A percentile compares a stretch with the other conserved stretches of the same genome.
These are phyloP conservation scores for Nixonia krombeini DNA, from an alignment of 1,140 invertebrate species.

Conservation along the genomic window DNA sequence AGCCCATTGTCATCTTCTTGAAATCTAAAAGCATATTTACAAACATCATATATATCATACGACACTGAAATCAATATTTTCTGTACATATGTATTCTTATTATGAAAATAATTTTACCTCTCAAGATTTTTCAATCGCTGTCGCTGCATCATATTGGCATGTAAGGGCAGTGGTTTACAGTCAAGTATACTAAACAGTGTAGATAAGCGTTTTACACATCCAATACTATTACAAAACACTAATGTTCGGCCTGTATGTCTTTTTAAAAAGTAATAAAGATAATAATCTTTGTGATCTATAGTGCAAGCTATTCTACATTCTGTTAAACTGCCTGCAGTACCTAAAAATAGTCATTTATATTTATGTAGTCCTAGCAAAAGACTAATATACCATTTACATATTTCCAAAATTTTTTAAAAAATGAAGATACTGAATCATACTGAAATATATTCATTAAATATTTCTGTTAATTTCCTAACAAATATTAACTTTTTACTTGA, in stretches of 20 bases:
- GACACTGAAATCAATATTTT: too few species aligned
- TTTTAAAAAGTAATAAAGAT: conserved; percentile 93
- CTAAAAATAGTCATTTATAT: conserved; percentile 64
- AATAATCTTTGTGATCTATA: conserved; percentile 90
- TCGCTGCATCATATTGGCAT: conserved; percentile 96
- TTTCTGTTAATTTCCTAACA: conserved; percentile 49
- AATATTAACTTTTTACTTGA: conserved; percentile 5
- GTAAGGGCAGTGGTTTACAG: conserved; percentile 86
- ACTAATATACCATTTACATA: conserved; percentile 48
- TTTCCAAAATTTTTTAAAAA: too few species aligned
- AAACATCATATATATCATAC: too few species aligned
- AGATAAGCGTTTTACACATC: conserved; percentile 88
- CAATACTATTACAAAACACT: conserved; percentile 98
- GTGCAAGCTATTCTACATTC: conserved; percentile 86
- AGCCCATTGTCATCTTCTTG: conserved; percentile 81
- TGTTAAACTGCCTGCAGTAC: conserved; percentile 85
- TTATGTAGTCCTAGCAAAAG: conserved; percentile 41
- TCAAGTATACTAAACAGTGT: conserved; percentile 86
- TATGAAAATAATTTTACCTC: conserved; percentile 65
- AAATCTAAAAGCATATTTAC: conserved; percentile 76
- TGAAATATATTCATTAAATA: conserved; percentile 27
- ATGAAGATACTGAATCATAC: too few species aligned
- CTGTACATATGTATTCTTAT: too few species aligned
- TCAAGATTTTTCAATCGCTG: conserved; percentile 96
- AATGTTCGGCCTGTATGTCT: conserved; percentile 90